phyloP scores from a whole-genome alignment of 2,888 invertebrate genomes.

The Halictus quadricinctus region DNA sequence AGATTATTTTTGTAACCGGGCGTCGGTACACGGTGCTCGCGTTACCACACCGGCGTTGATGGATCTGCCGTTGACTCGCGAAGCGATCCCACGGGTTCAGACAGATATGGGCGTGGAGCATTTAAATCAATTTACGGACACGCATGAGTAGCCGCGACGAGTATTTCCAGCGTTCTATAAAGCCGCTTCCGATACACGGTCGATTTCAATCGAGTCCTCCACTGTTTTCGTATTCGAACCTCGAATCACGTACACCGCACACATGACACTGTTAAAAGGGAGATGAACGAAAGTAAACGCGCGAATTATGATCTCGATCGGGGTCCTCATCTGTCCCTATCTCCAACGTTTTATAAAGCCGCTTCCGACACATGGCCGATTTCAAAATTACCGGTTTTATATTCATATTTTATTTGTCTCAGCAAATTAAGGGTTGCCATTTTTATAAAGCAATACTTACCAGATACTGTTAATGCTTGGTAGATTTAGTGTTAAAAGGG shows the following conservation, averaged over 20 bases:
- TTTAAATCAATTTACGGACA: conserved; percentile 70
- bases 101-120: conserved; percentile 64
- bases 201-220: conserved; percentile 32
- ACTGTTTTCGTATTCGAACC: not conserved
- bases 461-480: no score
- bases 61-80: conserved; percentile 53
- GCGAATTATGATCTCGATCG: not conserved
- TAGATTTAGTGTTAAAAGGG: not conserved
- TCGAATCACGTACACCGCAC: not conserved
- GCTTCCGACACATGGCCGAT: conserved; percentile 36
- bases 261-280: not conserved
- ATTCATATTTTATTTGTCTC: no score
- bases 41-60: conserved; percentile 52
- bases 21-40: conserved; percentile 36
- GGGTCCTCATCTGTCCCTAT: not conserved
- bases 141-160: conserved; percentile 57
- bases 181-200: conserved; percentile 36
- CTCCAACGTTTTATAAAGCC: conserved; percentile 47
- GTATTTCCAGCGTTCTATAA: conserved; percentile 50
- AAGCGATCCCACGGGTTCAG: conserved; percentile 56
- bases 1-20: conserved; percentile 49
- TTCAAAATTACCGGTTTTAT: not conserved
- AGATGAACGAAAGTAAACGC: not conserved
- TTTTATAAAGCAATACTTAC: no score
- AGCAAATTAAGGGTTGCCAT: no score